Base-by-base conservation (phyloP, 1,140 invertebrate genomes). In the Holotrichia oblita region DNA sequence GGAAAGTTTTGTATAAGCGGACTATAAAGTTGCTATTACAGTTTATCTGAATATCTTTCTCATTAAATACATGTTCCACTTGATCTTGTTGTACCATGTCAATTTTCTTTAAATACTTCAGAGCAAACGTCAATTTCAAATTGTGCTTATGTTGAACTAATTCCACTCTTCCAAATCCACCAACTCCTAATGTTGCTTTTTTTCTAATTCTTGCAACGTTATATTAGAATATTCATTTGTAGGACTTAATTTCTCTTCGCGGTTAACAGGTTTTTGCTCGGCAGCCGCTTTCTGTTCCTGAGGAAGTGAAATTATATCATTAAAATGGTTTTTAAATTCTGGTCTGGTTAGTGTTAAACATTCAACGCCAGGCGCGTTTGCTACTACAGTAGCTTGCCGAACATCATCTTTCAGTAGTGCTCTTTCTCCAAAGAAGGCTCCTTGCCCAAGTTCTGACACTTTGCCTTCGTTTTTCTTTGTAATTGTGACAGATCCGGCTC, bases 71-170 rank as follows among this genome's bases (percentile, higher is more conserved):
- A 84, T 98, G 96, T 80, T 97, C 94, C 80, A 98, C 95, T 85
- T 99, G 97, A 83, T 96, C 94, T 78, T 97, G 96, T 74, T 96
- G 94, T 6, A 97, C 94, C 87, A 99, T 96, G 81, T 97, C 95
- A 61, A 94, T 91, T 87, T 99, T 99, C 86, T 97, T 97, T 55
- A 99, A 89, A 82, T 94, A 95, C 88, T 99, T 99, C 69, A 99
- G 87, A 0, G 97, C 97, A 86, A 96, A 97, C 0, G 93, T 92
- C 59, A 91, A 85, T 64, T 90, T 91, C 73, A 89, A 91, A 64
- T 92, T 90, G 34, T 86, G 89, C 83, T 90, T 88, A 81, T 87
- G 85, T 85, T 82, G 90, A 75, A 86, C 96, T 44, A 99, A 88
- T 83, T 97, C 95, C 0, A 98, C 97, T 6, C 96, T 89, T 0